Evolutionary conservation across 2,797 vertebrate genomes (phyloP).

Genomic region (Epinephelus coioides): DNA sequence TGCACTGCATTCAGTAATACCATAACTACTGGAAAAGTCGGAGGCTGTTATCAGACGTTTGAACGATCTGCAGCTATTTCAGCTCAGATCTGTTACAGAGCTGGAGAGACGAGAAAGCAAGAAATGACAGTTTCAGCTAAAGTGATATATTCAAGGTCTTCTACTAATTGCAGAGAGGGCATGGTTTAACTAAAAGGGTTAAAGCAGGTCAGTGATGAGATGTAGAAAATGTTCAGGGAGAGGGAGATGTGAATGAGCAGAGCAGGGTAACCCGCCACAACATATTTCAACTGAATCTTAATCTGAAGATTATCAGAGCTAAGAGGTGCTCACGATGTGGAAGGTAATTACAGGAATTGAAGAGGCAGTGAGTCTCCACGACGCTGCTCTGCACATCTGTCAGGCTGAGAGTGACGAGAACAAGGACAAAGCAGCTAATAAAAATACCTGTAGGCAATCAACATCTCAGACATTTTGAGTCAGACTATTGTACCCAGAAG

Average conservation of each 20-base stretch:
- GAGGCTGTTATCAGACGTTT: background rate
- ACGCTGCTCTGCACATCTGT: slow-evolving; percentile 11
- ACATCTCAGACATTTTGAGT: slow-evolving; percentile 18
- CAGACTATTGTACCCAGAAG: slow-evolving; percentile 24
- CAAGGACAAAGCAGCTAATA: slow-evolving; percentile 18
- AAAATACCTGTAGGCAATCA: slow-evolving; percentile 18
- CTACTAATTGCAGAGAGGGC: background rate
- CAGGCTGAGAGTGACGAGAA: background rate
- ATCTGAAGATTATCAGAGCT: slow-evolving; percentile 38
- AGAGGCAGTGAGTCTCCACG: slow-evolving; percentile 24
- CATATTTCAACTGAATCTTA: slow-evolving; percentile 54
- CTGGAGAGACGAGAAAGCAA: background rate
- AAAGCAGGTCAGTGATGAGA: slow-evolving; percentile 36
- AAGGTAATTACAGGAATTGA: slow-evolving; percentile 44
- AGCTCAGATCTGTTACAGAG: background rate
- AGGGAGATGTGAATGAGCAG: background rate
- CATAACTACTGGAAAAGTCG: background rate
- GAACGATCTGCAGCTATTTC: slow-evolving; percentile 1
- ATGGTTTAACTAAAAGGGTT: slow-evolving; percentile 32
- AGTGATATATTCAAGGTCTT: slow-evolving; percentile 15
- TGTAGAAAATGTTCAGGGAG: slow-evolving; percentile 16
- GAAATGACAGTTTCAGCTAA: slow-evolving; percentile 1
- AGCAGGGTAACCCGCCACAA: background rate
- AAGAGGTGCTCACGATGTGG: slow-evolving; percentile 28
- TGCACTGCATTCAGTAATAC: background rate